These are phyloP conservation scores for Desmophyllum pertusum DNA, from an alignment of 92 coral and sea anemone species.

Conservation along the genomic window DNA sequence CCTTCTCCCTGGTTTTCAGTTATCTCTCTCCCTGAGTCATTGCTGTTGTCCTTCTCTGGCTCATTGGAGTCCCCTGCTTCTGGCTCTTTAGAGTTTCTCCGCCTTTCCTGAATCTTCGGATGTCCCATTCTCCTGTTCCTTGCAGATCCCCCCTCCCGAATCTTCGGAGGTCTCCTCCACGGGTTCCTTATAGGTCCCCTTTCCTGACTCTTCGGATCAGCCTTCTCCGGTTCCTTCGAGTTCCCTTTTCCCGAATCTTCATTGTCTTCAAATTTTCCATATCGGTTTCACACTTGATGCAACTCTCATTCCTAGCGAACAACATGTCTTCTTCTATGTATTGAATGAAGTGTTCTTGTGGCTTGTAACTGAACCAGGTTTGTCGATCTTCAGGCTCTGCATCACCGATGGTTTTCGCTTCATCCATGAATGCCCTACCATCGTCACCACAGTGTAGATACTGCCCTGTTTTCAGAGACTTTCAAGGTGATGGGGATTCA, in stretches of 20 bases:
- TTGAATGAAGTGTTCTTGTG: too few species aligned
- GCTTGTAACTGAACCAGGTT: not conserved
- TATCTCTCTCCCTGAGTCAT: not conserved
- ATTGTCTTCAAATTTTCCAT: not conserved
- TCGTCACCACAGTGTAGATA: not conserved
- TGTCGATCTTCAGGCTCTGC: not conserved
- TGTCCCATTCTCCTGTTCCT: too few species aligned
- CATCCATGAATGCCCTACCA: not conserved
- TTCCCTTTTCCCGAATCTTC: not conserved
- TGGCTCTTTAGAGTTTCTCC: not conserved
- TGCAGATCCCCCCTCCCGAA: too few species aligned
- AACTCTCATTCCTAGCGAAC: not conserved
- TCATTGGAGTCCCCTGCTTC: not conserved
- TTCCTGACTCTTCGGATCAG: too few species aligned
- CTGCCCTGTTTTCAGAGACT: not conserved
- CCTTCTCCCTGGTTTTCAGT: not conserved
- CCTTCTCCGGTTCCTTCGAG: too few species aligned
- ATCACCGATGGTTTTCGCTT: not conserved
- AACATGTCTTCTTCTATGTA: too few species aligned
- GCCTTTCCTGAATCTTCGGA: too few species aligned
- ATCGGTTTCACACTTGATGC: not conserved
- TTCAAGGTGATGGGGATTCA: not conserved
- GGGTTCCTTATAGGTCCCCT: too few species aligned
- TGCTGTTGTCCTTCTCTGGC: not conserved
- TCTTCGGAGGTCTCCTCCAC: too few species aligned